These are phyloP conservation scores for Catocala fraxini DNA, from an alignment of 2,888 invertebrate genomes.

Conservation along the genomic window DNA sequence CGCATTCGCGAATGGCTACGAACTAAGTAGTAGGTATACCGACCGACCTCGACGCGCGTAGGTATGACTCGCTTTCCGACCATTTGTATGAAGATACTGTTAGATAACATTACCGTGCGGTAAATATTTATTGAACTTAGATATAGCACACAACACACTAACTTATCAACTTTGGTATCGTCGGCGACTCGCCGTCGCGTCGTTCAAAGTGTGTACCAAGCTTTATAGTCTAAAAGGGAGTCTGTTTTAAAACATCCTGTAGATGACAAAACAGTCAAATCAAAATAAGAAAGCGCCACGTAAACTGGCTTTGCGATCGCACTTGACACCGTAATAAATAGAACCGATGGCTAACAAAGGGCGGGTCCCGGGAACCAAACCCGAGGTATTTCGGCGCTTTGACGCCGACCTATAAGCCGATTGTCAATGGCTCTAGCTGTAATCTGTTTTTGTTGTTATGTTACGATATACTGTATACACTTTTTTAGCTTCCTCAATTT, in stretches of 20 bases:
- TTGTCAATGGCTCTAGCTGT: constrained; percentile 59
- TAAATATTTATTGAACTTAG: too few species aligned
- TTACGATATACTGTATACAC: constrained; percentile 28
- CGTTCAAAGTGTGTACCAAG: too few species aligned
- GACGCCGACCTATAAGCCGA: constrained; percentile 63
- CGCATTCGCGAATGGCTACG: too few species aligned
- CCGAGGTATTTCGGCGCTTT: constrained; percentile 60
- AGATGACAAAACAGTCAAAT: constrained; percentile 55
- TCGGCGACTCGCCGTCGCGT: too few species aligned
- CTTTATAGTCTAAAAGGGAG: too few species aligned
- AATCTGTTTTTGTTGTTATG: constrained; percentile 65
- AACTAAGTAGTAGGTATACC: too few species aligned
- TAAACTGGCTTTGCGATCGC: constrained; percentile 71
- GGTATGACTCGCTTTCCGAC: too few species aligned
- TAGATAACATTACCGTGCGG: too few species aligned
- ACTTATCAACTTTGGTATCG: too few species aligned
- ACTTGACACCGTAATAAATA: constrained; percentile 81
- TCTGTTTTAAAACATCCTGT: constrained; percentile 52
- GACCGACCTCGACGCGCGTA: too few species aligned
- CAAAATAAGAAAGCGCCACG: constrained; percentile 71
- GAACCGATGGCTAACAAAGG: constrained; percentile 66
- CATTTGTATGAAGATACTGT: too few species aligned
- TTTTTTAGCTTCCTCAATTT: constrained; percentile 38
- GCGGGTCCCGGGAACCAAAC: constrained; percentile 36
- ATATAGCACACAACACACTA: too few species aligned